Base-by-base conservation (phyloP, 2,113 vertebrate genomes). In the Cyprinodon variegatus region DNA sequence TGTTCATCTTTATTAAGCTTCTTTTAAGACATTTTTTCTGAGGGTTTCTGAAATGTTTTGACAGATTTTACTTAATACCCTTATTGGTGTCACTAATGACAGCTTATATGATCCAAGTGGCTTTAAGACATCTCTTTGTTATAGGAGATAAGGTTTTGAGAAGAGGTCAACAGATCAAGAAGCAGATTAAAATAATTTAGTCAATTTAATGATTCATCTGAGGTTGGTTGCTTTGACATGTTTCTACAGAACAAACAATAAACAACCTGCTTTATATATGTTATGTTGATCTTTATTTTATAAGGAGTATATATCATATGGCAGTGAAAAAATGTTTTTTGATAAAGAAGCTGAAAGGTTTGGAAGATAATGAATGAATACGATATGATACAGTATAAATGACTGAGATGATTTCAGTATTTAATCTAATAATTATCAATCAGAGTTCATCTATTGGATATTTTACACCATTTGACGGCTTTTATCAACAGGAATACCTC, bases 1-100 rank as follows among this genome's bases (percentile, higher is more conserved):
- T 88, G 63, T 79, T 72, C 85, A 65, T 9, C 43, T 76, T 36
- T 1, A 77, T 72, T 86, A 79, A 88, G 79, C 83, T 82, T 66
- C 71, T 77, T 85, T 75, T 53, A 78, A 85, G 76, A 77, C 15
- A 2, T 83, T 85, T 22, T 46, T 64, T 88, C 85, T 74, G 73
- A 64, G 40, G 64, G 68, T 72, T 79, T 70, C 4, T 77, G 36
- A 68, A 81, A 66, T 91, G 79, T 89, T 89, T 83, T 89, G 90
- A 87, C 91, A 89, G 77, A 78, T 69, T 74, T 40, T 53, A 57
- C 68, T 84, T 67, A 72, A 87, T 39, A 43, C 65, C 39, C 82
- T 87, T 79, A 77, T 83, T 79, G 64, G 39, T 15, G 41, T 48
- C 12, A 40, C n/a, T 48, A 70, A 77, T 39, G 66, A 53, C 14